Percentiles rank a stretch among this genome's conserved stretches.
phyloP scores from a whole-genome alignment of 2,888 invertebrate species.

The Phalera bucephala region DNA sequence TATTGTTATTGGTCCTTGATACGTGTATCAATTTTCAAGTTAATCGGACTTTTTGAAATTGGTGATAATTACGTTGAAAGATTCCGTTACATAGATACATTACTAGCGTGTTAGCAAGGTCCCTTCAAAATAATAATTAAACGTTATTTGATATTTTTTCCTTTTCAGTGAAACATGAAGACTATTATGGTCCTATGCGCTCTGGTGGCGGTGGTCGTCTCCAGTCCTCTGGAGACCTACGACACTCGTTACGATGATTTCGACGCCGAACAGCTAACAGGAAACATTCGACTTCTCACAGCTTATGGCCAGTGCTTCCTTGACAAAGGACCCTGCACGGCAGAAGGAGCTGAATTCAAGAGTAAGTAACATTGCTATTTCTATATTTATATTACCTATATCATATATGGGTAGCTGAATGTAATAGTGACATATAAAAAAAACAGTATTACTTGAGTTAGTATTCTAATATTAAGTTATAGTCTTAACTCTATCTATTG shows the following conservation, averaged over 20 bases:
- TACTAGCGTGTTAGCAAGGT: too few relatives aligned
- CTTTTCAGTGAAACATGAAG: constrained; percentile 47
- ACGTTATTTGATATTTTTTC: background rate
- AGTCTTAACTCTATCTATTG: too few relatives aligned
- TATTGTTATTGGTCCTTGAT: too few relatives aligned
- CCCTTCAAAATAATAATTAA: too few relatives aligned
- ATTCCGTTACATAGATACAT: too few relatives aligned
- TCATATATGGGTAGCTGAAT: too few relatives aligned
- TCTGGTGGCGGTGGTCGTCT: constrained; percentile 45
- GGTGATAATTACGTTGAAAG: too few relatives aligned
- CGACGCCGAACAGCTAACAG: constrained; percentile 85
- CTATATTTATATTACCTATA: constrained; percentile 1
- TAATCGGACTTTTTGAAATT: too few relatives aligned
- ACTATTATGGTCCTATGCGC: constrained; percentile 38
- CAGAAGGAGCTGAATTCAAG: constrained; percentile 87
- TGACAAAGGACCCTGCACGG: constrained; percentile 85
- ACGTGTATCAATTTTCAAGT: too few relatives aligned
- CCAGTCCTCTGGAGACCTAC: constrained; percentile 77
- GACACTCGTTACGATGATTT: constrained; percentile 87
- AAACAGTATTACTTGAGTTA: too few relatives aligned
- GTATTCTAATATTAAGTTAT: too few relatives aligned
- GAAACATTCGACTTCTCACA: constrained; percentile 85
- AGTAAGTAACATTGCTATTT: constrained; percentile 78
- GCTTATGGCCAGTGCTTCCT: constrained; percentile 88
- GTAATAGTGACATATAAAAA: too few relatives aligned